These are phyloP conservation scores for Zelleria hepariella DNA, from an alignment of 2,888 invertebrate genomes.

Conservation along the genomic window DNA sequence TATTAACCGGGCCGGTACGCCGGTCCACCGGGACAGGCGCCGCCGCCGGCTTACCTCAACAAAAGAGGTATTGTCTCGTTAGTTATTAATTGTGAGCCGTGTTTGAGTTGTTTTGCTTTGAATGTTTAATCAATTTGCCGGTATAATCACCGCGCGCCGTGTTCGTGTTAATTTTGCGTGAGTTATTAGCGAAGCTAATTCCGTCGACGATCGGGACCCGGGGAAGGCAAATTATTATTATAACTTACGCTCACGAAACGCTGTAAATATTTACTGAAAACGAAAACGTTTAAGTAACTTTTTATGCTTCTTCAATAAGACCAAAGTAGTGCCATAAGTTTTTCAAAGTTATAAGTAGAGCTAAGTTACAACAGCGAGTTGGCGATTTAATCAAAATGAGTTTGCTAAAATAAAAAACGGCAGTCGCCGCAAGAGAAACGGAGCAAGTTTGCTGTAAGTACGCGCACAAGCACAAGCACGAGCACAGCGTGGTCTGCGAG, in stretches of 20 bases:
- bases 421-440: too few species aligned
- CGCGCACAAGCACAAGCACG: background rate
- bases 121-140: background rate
- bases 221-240: too few species aligned
- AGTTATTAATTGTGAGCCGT: background rate
- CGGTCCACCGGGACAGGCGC: background rate
- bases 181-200: background rate
- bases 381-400: background rate
- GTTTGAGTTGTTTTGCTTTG: background rate
- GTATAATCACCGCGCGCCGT: background rate
- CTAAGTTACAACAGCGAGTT: background rate
- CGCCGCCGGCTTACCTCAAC: background rate
- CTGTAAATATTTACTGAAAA: background rate
- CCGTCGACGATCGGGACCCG: background rate
- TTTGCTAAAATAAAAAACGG: background rate
- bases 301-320: too few species aligned
- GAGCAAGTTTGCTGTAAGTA: background rate
- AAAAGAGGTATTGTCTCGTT: constrained; percentile 4
- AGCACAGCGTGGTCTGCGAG: background rate
- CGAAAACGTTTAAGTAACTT: background rate
- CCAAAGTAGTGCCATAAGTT: too few species aligned
- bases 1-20: background rate
- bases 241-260: background rate
- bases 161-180: background rate
- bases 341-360: too few species aligned